Percentiles rank a stretch among this genome's conserved stretches.
These are phyloP conservation scores for Pantherophis guttatus DNA, from an alignment of 2,113 vertebrate species.

Conservation along the genomic window DNA sequence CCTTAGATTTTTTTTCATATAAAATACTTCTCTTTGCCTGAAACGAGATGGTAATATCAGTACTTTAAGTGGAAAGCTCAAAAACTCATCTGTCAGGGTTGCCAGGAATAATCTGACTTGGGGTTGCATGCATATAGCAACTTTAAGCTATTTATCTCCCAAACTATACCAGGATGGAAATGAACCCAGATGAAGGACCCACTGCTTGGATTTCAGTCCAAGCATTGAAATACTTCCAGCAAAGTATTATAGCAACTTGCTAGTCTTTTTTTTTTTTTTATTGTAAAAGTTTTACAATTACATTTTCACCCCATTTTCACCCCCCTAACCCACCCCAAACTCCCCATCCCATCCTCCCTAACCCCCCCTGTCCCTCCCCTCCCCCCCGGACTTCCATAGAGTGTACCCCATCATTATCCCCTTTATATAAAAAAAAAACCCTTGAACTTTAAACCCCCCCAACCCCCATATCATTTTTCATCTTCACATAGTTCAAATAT, in stretches of 20 bases:
- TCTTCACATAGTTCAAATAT: no score
- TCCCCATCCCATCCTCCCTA: no score
- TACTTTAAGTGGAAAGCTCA: neutral
- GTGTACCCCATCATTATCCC: no score
- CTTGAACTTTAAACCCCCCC: no score
- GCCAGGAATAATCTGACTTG: neutral
- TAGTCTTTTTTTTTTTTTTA: no score
- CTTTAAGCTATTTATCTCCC: neutral
- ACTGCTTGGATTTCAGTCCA: neutral
- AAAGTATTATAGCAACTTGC: neutral
- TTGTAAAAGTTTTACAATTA: no score
- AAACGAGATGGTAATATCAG: conserved; percentile 30
- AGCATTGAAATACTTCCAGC: neutral
- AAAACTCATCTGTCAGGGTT: neutral
- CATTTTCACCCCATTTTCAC: no score
- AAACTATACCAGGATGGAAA: neutral
- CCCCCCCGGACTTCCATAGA: no score
- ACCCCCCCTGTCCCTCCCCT: no score
- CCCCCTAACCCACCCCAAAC: no score
- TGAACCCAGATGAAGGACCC: neutral
- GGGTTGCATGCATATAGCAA: neutral
- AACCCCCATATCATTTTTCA: no score
- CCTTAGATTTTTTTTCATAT: conserved; percentile 8
- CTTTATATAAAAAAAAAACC: no score
- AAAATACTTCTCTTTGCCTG: neutral